phyloP scores from a whole-genome alignment of 2,888 invertebrate genomes.

The Drosophila pegasa region DNA sequence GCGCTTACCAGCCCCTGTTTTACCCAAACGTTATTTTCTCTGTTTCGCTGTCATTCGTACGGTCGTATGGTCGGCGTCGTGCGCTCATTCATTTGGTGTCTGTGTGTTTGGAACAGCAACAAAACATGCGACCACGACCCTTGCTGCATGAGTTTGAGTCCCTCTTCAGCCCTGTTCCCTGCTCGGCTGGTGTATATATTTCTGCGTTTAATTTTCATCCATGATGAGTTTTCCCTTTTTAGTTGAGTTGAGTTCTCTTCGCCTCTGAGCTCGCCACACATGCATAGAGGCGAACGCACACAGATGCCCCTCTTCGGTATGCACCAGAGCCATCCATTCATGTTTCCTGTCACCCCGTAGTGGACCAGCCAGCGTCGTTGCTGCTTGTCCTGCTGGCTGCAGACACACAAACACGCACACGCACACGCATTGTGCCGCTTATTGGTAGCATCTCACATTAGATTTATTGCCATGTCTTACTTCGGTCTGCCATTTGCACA shows the following conservation, averaged over 20 bases:
- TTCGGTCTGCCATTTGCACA: constrained; percentile 58
- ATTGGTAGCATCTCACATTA: constrained; percentile 72
- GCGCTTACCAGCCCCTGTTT: constrained; percentile 12
- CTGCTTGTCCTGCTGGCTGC: constrained; percentile 43
- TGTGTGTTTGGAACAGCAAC: constrained; percentile 43
- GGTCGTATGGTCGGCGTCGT: constrained; percentile 29
- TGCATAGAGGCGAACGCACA: constrained; percentile 34
- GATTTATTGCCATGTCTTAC: constrained; percentile 83
- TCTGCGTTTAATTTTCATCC: constrained; percentile 79
- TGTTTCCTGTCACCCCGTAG: constrained; percentile 78
- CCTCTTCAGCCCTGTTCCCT: constrained; percentile 70
- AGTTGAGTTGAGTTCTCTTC: constrained; percentile 62
- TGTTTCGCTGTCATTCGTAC: constrained; percentile 37
- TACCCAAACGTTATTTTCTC: constrained; percentile 36
- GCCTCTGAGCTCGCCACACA: constrained; percentile 31
- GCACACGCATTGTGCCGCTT: constrained; percentile 25
- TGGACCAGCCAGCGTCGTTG: constrained; percentile 61
- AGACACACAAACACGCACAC: constrained; percentile 17
- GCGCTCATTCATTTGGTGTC: constrained; percentile 41
- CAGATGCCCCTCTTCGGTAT: constrained; percentile 45
- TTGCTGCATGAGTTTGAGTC: constrained; percentile 70
- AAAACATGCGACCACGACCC: constrained; percentile 74
- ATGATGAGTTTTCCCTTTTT: constrained; percentile 79
- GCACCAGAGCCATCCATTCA: constrained; percentile 79
- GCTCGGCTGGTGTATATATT: constrained; percentile 37